Conservation (phyloP, 1,140 invertebrate species). For the Paraescarpia echinospica region DNA sequence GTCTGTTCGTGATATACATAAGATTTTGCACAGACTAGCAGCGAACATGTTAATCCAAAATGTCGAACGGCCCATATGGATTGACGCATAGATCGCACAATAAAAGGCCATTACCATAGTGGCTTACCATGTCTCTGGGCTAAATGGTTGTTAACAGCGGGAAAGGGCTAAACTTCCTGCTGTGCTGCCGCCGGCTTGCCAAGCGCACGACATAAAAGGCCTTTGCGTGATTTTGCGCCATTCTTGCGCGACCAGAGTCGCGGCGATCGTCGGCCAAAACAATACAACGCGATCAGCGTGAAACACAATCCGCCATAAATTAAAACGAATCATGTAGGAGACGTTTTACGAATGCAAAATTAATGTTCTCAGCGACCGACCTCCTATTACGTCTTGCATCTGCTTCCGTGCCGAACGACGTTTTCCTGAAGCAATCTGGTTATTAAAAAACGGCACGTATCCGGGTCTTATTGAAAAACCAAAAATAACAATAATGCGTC, state of each 20-base stretch:
- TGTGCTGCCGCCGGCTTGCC: neutral
- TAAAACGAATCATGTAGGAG: neutral
- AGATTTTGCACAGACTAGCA: neutral
- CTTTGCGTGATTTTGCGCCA: neutral
- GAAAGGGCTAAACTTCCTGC: neutral
- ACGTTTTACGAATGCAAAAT: constrained; percentile 1
- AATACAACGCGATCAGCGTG: neutral
- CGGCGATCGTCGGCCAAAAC: neutral
- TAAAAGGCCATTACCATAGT: constrained; percentile 1
- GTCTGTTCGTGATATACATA: neutral
- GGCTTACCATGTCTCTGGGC: neutral
- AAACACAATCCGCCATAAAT: neutral
- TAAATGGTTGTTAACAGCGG: neutral
- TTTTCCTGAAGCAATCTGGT: neutral
- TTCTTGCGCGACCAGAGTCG: neutral
- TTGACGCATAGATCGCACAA: constrained; percentile 4
- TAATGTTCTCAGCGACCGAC: neutral
- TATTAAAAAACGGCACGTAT: neutral
- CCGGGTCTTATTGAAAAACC: neutral
- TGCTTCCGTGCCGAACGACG: neutral
- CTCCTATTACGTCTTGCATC: neutral
- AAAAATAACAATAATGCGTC: neutral
- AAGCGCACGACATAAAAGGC: neutral
- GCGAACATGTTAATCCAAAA: neutral
- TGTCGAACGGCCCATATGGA: neutral